Evolutionary conservation across 1,140 invertebrate genomes (phyloP).

Genomic region (Drosophila virilis): DNA sequence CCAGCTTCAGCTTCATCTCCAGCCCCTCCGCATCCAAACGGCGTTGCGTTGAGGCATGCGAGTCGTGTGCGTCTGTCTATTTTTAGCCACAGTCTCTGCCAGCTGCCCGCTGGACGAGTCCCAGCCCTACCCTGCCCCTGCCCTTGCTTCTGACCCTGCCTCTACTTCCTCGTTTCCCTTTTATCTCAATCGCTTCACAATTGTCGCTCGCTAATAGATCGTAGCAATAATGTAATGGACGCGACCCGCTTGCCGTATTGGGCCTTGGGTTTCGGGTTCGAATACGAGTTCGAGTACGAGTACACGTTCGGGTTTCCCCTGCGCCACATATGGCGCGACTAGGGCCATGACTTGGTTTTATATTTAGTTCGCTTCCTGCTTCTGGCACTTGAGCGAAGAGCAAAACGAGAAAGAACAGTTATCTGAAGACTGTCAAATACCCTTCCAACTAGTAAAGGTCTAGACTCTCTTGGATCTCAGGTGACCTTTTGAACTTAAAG

Average conservation of each 20-base stretch:
- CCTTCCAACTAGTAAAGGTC: neutral
- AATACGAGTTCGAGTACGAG: neutral
- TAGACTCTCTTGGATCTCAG: too few species aligned
- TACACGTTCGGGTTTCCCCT: slow-evolving; percentile 13
- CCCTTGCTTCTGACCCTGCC: neutral
- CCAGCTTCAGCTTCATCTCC: neutral
- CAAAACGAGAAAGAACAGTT: slow-evolving; percentile 19
- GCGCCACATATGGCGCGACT: slow-evolving; percentile 60
- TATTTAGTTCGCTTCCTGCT: slow-evolving; percentile 80
- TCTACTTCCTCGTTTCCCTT: neutral
- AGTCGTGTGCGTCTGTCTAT: slow-evolving; percentile 16
- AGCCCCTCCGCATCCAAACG: neutral
- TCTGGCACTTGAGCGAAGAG: slow-evolving; percentile 51
- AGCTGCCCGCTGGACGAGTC: slow-evolving; percentile 40
- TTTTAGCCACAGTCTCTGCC: slow-evolving; percentile 23
- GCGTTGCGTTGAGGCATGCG: slow-evolving; percentile 7
- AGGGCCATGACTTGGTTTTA: slow-evolving; percentile 68
- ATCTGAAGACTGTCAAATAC: slow-evolving; percentile 4
- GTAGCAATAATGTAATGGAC: slow-evolving; percentile 76
- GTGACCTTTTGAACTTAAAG: too few species aligned
- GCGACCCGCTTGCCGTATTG: slow-evolving; percentile 3
- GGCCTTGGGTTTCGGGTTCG: neutral
- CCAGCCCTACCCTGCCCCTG: slow-evolving; percentile 7
- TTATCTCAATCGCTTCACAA: slow-evolving; percentile 21
- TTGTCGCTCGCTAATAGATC: slow-evolving; percentile 72